Conservation (phyloP, 1,140 invertebrate species). For the Brachionus manjavacas region DNA sequence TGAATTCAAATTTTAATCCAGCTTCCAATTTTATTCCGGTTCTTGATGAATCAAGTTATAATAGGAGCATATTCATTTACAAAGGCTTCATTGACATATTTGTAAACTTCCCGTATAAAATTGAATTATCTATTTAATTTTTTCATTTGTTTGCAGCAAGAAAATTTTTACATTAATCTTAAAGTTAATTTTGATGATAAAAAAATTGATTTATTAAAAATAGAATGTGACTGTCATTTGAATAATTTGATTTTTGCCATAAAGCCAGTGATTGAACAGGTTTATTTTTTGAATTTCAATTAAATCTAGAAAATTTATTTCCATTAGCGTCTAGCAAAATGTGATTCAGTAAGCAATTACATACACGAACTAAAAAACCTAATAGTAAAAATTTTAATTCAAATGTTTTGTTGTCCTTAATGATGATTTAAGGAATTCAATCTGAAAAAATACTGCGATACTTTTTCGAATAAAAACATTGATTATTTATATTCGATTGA, state of each 20-base stretch:
- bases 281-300: background rate
- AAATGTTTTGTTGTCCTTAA: background rate
- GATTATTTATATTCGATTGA: constrained; percentile 24
- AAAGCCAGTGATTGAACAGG: background rate
- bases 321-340: background rate
- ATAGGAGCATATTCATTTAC: background rate
- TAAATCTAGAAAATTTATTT: background rate
- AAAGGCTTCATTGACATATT: constrained; percentile 11
- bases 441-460: background rate
- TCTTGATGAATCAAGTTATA: background rate
- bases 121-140: background rate
- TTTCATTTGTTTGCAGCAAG: background rate
- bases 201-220: constrained; percentile 14
- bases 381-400: background rate
- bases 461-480: background rate
- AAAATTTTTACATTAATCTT: background rate
- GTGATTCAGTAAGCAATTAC: background rate
- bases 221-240: background rate
- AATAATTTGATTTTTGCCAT: constrained; percentile 1
- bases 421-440: background rate
- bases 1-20: constrained; percentile 10
- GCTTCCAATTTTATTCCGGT: background rate
- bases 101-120: background rate
- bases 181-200: background rate
- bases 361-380: constrained; percentile 11